These are phyloP conservation scores for Drosophila tani DNA, from an alignment of 1,140 invertebrate species.

Conservation along the genomic window DNA sequence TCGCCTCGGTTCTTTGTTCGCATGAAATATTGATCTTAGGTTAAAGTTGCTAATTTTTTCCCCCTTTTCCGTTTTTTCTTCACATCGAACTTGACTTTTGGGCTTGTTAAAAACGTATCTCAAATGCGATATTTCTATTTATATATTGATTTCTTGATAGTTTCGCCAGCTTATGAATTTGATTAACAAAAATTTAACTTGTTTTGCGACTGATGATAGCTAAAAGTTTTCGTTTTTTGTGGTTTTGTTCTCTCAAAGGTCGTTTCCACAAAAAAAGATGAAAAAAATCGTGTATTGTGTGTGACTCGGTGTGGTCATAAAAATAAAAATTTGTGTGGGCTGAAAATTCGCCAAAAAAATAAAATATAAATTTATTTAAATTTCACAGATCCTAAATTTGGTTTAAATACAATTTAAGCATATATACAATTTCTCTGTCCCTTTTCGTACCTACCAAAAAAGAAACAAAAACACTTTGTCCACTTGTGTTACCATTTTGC, in stretches of 20 bases:
- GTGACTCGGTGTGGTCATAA: constrained; percentile 48
- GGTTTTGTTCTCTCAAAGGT: constrained; percentile 78
- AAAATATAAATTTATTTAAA: constrained; percentile 40
- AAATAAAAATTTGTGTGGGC: constrained; percentile 41
- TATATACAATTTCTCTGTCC: constrained; percentile 38
- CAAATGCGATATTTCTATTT: constrained; percentile 43
- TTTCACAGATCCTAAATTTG: constrained; percentile 23
- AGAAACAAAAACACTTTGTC: neutral
- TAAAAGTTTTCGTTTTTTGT: constrained; percentile 48
- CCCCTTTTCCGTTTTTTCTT: constrained; percentile 10
- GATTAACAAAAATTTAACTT: constrained; percentile 75
- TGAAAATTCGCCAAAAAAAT: constrained; percentile 29
- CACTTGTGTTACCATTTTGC: constrained; percentile 12
- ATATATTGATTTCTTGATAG: constrained; percentile 42
- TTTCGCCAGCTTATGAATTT: constrained; percentile 67
- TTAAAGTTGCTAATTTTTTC: constrained; percentile 22
- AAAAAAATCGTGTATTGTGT: constrained; percentile 30
- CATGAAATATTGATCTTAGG: constrained; percentile 39
- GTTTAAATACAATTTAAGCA: constrained; percentile 36
- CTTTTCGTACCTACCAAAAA: constrained; percentile 20
- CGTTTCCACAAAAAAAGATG: constrained; percentile 41
- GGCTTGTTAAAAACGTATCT: constrained; percentile 58
- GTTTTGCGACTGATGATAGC: constrained; percentile 61
- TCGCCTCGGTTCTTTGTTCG: constrained; percentile 32
- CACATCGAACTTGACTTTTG: constrained; percentile 38